A percentile compares a stretch with the other conserved stretches of the same genome.
phyloP scores from a whole-genome alignment of 1,140 invertebrate genomes.

The Ips typographus region DNA sequence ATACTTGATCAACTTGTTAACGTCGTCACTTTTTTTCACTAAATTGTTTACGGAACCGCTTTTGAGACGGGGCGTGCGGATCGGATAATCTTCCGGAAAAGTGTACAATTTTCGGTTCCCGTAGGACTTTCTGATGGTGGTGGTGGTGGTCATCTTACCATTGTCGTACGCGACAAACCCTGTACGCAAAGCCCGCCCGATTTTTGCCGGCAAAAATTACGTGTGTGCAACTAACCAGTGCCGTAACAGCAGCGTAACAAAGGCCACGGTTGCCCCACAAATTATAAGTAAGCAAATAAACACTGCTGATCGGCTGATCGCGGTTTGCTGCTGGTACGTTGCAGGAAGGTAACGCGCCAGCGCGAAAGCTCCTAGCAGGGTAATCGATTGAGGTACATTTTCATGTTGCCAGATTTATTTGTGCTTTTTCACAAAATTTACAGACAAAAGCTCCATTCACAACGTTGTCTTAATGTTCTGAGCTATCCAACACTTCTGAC shows the following conservation, averaged over 20 bases:
- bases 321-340: conserved; percentile 1
- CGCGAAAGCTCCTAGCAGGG: neutral
- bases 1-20: conserved; percentile 69
- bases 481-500: no score
- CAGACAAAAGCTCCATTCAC: no score
- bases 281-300: conserved; percentile 2
- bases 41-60: conserved; percentile 50
- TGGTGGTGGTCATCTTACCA: conserved; percentile 42
- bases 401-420: conserved; percentile 1
- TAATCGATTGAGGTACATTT: conserved; percentile 1
- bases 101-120: conserved; percentile 57
- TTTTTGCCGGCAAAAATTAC: neutral
- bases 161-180: conserved; percentile 17
- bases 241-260: neutral
- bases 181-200: neutral
- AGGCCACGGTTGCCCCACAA: neutral
- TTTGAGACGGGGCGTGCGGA: conserved; percentile 45
- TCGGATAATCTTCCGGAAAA: conserved; percentile 54
- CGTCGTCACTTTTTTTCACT: conserved; percentile 62
- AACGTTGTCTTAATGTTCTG: no score
- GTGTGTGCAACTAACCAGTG: neutral
- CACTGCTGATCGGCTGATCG: conserved; percentile 5
- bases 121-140: conserved; percentile 52
- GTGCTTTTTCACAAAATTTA: neutral
- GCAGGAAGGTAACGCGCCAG: conserved; percentile 1